Conservation (phyloP, 2,888 invertebrate genomes). For the Dyspetes luteomarginatus region DNA sequence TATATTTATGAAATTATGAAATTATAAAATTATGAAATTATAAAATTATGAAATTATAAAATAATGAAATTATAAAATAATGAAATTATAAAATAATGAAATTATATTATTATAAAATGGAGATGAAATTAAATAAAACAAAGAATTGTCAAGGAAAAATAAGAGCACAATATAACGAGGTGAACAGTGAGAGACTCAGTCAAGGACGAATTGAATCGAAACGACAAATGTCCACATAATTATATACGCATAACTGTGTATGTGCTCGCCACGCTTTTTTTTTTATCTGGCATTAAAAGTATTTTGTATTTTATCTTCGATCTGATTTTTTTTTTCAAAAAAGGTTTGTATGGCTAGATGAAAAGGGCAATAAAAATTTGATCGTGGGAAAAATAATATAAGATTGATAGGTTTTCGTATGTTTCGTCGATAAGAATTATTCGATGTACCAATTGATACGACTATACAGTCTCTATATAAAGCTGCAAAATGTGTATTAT, state of each 20-base stretch:
- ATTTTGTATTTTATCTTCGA: no score
- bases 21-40: no score
- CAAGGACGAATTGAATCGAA: conserved; percentile 57
- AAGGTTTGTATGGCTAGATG: background rate
- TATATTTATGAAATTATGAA: no score
- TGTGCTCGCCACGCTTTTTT: background rate
- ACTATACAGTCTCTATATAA: no score
- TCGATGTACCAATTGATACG: no score
- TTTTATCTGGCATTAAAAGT: background rate
- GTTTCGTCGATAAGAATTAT: conserved; percentile 49
- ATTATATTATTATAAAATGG: no score
- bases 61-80: no score
- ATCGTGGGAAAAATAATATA: conserved; percentile 56
- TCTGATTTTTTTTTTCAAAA: conserved; percentile 4
- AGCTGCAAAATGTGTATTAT: no score
- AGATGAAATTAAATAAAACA: conserved; percentile 37
- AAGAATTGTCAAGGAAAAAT: conserved; percentile 11
- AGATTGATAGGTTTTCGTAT: conserved; percentile 18
- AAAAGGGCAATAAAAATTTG: conserved; percentile 5
- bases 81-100: no score
- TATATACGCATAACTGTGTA: background rate
- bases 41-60: no score
- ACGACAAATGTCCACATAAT: conserved; percentile 15
- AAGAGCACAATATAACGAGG: conserved; percentile 47
- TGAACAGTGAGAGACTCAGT: conserved; percentile 20